These are phyloP conservation scores for Ctenochaetus hawaiiensis DNA, from an alignment of 2,797 vertebrate genomes.

Conservation along the genomic window DNA sequence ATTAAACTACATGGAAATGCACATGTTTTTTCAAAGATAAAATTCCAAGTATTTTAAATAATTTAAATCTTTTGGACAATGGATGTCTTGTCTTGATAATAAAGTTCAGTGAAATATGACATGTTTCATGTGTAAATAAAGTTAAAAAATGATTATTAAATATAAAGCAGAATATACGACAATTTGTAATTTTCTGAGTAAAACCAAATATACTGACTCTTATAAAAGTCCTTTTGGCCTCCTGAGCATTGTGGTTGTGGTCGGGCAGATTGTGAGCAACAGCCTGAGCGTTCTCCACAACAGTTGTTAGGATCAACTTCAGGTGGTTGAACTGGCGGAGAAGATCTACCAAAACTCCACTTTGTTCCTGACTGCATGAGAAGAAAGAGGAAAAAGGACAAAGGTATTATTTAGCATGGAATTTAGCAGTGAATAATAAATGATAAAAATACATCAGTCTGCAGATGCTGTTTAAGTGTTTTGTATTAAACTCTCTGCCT, in stretches of 20 bases:
- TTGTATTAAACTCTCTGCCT: neutral
- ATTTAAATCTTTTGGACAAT: too few relatives aligned
- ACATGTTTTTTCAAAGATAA: too few relatives aligned
- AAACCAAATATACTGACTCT: conserved; percentile 84
- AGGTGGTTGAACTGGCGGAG: conserved; percentile 90
- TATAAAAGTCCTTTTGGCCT: conserved; percentile 88
- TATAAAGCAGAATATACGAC: neutral
- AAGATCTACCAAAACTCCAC: conserved; percentile 87
- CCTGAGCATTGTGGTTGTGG: conserved; percentile 89
- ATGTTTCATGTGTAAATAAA: too few relatives aligned
- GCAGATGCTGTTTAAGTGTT: neutral
- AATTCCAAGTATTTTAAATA: too few relatives aligned
- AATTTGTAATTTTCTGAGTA: neutral
- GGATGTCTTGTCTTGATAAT: neutral
- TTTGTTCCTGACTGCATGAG: conserved; percentile 91
- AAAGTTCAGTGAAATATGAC: neutral
- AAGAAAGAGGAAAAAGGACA: conserved; percentile 3
- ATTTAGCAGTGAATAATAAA: neutral
- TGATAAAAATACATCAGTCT: neutral
- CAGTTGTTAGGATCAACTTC: conserved; percentile 85
- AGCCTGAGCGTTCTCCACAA: conserved; percentile 86
- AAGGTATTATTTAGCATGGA: neutral
- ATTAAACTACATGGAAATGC: too few relatives aligned
- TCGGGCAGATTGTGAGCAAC: conserved; percentile 86
- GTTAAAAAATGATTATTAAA: neutral